Conservation (phyloP, 2,888 invertebrate genomes). For the Apamea crenata region DNA sequence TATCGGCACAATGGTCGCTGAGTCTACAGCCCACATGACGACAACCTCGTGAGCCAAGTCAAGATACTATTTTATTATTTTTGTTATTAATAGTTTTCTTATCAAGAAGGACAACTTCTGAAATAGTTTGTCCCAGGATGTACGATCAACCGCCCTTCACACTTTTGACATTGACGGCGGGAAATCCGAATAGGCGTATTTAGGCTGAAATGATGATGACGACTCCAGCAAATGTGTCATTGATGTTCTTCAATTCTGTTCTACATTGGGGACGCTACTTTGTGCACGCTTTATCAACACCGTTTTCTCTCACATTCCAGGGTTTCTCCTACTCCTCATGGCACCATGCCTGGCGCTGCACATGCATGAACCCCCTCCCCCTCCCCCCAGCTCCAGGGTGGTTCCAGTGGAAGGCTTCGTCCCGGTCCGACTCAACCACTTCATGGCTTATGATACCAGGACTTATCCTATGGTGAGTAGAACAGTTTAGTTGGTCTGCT, state of each 20-base stretch:
- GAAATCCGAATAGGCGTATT: too few relatives aligned
- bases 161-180: neutral
- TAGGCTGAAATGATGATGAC: neutral
- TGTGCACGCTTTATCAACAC: neutral
- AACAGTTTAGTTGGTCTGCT: neutral
- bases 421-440: slow-evolving; percentile 88
- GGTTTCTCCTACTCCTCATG: slow-evolving; percentile 72
- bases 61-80: neutral
- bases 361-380: slow-evolving; percentile 75
- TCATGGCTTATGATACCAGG: slow-evolving; percentile 86
- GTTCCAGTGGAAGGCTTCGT: slow-evolving; percentile 79
- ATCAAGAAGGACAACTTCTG: neutral
- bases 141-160: too few relatives aligned
- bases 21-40: too few relatives aligned
- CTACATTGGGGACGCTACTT: neutral
- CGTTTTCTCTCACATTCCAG: slow-evolving; percentile 57
- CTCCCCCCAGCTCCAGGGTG: slow-evolving; percentile 57
- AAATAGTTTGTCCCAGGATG: neutral
- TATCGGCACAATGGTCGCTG: too few relatives aligned
- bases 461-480: slow-evolving; percentile 89
- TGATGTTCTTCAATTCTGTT: too few relatives aligned
- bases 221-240: neutral
- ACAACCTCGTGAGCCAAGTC: too few relatives aligned
- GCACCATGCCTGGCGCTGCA: slow-evolving; percentile 73
- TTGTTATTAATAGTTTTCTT: neutral